Base-by-base conservation (phyloP, 1,140 invertebrate species). In the Tetranychus cinnabarinus region DNA sequence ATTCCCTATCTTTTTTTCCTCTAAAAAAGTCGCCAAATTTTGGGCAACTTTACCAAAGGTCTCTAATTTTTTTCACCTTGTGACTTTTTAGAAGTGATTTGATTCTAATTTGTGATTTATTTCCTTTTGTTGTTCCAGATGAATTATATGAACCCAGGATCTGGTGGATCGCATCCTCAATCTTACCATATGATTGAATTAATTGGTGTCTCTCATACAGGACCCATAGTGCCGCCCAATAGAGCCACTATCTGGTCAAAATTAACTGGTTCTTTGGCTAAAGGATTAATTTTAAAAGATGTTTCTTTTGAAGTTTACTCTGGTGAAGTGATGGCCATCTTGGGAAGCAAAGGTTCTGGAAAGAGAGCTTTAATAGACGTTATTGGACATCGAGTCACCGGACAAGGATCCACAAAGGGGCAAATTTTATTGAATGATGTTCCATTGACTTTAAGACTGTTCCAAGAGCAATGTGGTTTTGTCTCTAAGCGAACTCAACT, bases 301-400 rank as follows among this genome's bases (percentile, higher is more conserved):
- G 84, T 92, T 3, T 88, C 86, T 13, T 78, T 91, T 56, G 82
- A 85, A 62, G 86, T 91, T 0, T 83, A 88, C 68, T 85, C 86
- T 52, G 87, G 87, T 13, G 88, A 92, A 74, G 85, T 93, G 47
- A 81, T 90, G 66, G 88, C 88, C 31, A 81, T 93, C 62, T 74
- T 93, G 7, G 89, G 89, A 7, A 91, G 87, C 0, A 93, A 92
- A 78, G 88, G 87, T 80, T 60, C 54, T 65, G 88, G 89, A 0
- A 93, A 93, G 70, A 77, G 85, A 59, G 87, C 88, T 1, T 75
- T 93, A 2, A 73, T 93, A 4, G 88, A 92, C 70, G 87, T 92
- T 2, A 89, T 92, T 37, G 83, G 86, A 6, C 77, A 87, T n/a
- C 75, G 75, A 31, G 72, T 74, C 39, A 66, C 71, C 59, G 72